These are phyloP conservation scores for Coranthus polyacanthus DNA, from an alignment of 2,797 vertebrate genomes.

Conservation along the genomic window DNA sequence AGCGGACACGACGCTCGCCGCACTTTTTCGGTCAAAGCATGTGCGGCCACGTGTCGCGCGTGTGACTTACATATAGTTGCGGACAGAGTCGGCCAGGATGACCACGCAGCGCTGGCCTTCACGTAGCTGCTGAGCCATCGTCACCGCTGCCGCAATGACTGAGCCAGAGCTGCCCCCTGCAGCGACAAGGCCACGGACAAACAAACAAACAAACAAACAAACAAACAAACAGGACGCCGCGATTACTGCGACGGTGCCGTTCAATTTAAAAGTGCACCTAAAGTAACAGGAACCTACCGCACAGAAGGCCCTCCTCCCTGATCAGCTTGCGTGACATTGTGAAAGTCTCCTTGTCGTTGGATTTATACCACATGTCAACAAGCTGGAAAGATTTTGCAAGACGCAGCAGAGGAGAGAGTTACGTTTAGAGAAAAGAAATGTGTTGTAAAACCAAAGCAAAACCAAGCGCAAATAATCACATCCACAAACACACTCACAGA, in stretches of 20 bases:
- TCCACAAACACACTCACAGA: slow-evolving; percentile 44
- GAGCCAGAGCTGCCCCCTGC: slow-evolving; percentile 93
- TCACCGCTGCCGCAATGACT: slow-evolving; percentile 87
- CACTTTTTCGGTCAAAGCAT: too few relatives aligned
- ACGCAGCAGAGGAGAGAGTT: neutral
- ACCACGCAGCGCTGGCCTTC: slow-evolving; percentile 94
- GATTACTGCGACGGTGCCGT: neutral
- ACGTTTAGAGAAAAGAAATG: neutral
- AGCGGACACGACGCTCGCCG: too few relatives aligned
- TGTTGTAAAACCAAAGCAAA: neutral
- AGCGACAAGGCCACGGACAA: neutral
- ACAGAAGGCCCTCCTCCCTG: slow-evolving; percentile 91
- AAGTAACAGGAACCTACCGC: slow-evolving; percentile 82
- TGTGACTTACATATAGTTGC: slow-evolving; percentile 91
- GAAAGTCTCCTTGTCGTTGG: slow-evolving; percentile 88
- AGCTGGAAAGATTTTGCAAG: slow-evolving; percentile 73
- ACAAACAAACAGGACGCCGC: neutral
- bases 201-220: slow-evolving; percentile 4
- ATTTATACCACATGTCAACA: slow-evolving; percentile 92
- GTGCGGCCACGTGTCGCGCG: neutral
- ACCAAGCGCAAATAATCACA: neutral
- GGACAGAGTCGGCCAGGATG: slow-evolving; percentile 91
- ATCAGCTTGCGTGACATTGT: slow-evolving; percentile 89
- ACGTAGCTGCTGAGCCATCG: slow-evolving; percentile 87
- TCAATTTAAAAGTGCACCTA: neutral